Evolutionary conservation across 2,797 vertebrate species (phyloP), one percentile per base, ranked within the genome.

Genomic region (Epinephelus coioides): DNA sequence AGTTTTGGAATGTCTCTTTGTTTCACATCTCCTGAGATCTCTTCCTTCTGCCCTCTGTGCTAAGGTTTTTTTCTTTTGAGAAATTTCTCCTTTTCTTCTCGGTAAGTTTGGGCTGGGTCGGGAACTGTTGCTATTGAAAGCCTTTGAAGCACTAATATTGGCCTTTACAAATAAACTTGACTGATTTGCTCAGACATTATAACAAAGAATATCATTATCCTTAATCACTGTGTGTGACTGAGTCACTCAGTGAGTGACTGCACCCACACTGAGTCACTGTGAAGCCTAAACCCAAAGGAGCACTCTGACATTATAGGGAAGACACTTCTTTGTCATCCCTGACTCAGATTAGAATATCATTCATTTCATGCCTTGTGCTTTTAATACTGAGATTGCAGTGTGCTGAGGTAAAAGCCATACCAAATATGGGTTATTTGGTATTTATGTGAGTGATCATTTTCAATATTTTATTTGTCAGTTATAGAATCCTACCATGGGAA

Each of bases 131-230:
- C 25, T 14, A 65, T 0, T 18, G 5, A 2, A 57, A 3, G 34
- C 19, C 65, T 54, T 5, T 47, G 18, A 81, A 76, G 18, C 54
- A 77, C 25, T 44, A 27, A 72, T 17, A 19, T 2, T 40, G 5
- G 4, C 21, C 25, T 61, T 63, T 8, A 40, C 17, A 67, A 75
- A 74, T 50, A 59, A 77, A 81, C 74, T 34, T 34, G 64, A 69
- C 40, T 47, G 7, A 76, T 70, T 71, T 76, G 43, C 27, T 81
- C 19, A 18, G 19, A 55, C 10, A 40, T 10, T 60, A 71, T 34
- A 56, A 64, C 27, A 65, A 72, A 17, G 40, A 67, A 27, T 13
- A 25, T 8, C 0, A 14, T 50, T 11, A 8, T 30, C 10, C 1
- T 54, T 30, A 17, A 64, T 59, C n/a, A 66, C 3, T 23, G 7